Percentiles rank a stretch among this genome's conserved stretches.
These are phyloP conservation scores for Drosophila flavopinicola DNA, from an alignment of 2,888 invertebrate species.

Conservation along the genomic window DNA sequence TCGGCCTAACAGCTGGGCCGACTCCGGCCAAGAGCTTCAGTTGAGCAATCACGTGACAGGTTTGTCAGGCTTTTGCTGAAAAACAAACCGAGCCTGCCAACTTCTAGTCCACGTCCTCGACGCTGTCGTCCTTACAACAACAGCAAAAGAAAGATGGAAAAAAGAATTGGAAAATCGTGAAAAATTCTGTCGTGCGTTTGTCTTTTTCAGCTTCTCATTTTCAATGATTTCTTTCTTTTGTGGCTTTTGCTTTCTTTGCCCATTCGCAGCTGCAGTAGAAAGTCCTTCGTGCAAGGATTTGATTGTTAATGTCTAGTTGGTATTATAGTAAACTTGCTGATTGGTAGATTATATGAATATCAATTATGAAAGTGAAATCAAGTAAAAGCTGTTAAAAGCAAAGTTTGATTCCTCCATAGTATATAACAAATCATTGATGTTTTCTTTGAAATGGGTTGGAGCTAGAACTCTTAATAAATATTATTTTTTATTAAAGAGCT, in stretches of 20 bases:
- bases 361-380: neutral
- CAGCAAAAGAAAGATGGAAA: constrained; percentile 1
- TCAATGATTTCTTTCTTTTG: constrained; percentile 26
- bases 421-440: too few relatives aligned
- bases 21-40: constrained; percentile 44
- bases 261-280: constrained; percentile 24
- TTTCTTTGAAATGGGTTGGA: too few relatives aligned
- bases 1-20: constrained; percentile 50
- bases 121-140: neutral
- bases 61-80: constrained; percentile 69
- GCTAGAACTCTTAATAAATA: too few relatives aligned
- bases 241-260: constrained; percentile 35
- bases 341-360: constrained; percentile 2
- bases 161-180: constrained; percentile 34
- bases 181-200: constrained; percentile 45
- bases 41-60: constrained; percentile 78
- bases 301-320: constrained; percentile 5
- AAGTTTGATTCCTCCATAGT: too few relatives aligned
- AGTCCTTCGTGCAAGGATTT: neutral
- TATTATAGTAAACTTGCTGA: constrained; percentile 2
- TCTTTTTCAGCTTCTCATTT: constrained; percentile 36
- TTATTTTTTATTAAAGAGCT: too few relatives aligned
- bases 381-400: neutral
- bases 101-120: constrained; percentile 33
- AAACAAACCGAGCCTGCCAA: constrained; percentile 72